Percentiles rank a stretch among this genome's conserved stretches.
These are phyloP conservation scores for Potamilus streckersoni DNA, from an alignment of 1,140 invertebrate species.

Conservation along the genomic window DNA sequence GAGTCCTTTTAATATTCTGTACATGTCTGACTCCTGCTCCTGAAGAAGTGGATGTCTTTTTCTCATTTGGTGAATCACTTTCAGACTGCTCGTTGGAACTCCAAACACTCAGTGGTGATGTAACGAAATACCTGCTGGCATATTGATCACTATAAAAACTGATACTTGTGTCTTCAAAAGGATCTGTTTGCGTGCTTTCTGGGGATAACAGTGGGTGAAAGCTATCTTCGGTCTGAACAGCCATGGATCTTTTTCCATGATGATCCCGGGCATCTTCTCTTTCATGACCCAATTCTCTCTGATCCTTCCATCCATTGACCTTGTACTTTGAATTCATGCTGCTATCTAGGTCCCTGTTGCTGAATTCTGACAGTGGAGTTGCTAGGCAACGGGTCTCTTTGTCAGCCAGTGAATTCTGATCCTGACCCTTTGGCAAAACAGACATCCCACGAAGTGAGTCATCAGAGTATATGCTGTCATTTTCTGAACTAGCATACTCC, in stretches of 20 bases:
- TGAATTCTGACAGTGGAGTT: background rate
- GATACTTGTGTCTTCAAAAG: background rate
- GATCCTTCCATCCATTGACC: background rate
- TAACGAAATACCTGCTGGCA: conserved; percentile 10
- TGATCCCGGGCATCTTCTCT: background rate
- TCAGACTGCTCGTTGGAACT: conserved; percentile 42
- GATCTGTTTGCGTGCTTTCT: background rate
- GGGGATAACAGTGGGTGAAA: background rate
- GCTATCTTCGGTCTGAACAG: background rate
- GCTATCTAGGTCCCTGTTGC: background rate
- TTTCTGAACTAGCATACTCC: conserved; percentile 59
- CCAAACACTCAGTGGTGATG: conserved; percentile 47
- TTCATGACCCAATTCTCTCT: background rate
- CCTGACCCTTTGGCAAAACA: background rate
- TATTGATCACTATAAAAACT: background rate
- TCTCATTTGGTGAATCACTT: conserved; percentile 30
- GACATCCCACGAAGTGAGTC: conserved; percentile 35
- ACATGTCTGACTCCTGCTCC: conserved; percentile 20
- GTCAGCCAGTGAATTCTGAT: conserved; percentile 2
- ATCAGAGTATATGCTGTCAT: conserved; percentile 57
- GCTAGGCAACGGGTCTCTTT: background rate
- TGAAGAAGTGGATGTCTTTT: conserved; percentile 15
- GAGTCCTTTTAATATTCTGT: conserved; percentile 10
- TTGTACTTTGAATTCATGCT: background rate
- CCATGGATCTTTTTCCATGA: background rate